These are phyloP conservation scores for Microctenopoma stevenorrisi DNA, from an alignment of 2,797 vertebrate species.

Conservation along the genomic window DNA sequence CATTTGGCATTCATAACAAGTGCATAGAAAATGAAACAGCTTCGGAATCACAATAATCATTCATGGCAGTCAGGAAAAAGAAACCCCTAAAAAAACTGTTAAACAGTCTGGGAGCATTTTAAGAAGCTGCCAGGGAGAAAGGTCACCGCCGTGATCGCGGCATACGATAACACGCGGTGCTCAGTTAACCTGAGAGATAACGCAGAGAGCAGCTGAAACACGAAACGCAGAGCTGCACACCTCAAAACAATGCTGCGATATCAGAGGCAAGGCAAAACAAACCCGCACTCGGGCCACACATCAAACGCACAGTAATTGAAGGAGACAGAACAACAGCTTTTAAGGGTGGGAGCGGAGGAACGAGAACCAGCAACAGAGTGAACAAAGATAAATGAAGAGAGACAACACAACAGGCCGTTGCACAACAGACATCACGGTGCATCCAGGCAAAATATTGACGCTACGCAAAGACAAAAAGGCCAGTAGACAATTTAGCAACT, in stretches of 20 bases:
- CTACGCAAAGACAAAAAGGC: constrained; percentile 36
- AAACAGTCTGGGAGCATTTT: constrained; percentile 36
- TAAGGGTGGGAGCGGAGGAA: constrained; percentile 44
- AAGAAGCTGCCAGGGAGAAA: constrained; percentile 48
- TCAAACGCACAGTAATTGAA: constrained; percentile 56
- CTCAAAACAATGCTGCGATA: constrained; percentile 35
- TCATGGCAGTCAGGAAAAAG: constrained; percentile 1
- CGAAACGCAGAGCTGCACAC: constrained; percentile 37
- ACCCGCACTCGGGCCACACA: constrained; percentile 28
- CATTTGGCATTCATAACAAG: neutral
- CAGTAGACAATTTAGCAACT: constrained; percentile 27
- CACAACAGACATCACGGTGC: constrained; percentile 46
- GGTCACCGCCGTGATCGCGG: constrained; percentile 66
- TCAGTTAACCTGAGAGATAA: constrained; percentile 60
- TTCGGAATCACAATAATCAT: constrained; percentile 21
- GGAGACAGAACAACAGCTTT: constrained; percentile 54
- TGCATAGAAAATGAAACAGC: neutral
- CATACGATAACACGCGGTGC: constrained; percentile 49
- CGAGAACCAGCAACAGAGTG: constrained; percentile 50
- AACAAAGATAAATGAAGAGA: constrained; percentile 62
- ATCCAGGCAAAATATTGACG: constrained; percentile 63
- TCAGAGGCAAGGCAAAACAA: constrained; percentile 33
- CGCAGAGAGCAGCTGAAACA: constrained; percentile 54
- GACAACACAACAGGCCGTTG: constrained; percentile 30
- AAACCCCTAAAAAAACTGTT: constrained; percentile 13